These are phyloP conservation scores for Lichenostomus cassidix DNA, from an alignment of 2,113 vertebrate genomes.

Conservation along the genomic window DNA sequence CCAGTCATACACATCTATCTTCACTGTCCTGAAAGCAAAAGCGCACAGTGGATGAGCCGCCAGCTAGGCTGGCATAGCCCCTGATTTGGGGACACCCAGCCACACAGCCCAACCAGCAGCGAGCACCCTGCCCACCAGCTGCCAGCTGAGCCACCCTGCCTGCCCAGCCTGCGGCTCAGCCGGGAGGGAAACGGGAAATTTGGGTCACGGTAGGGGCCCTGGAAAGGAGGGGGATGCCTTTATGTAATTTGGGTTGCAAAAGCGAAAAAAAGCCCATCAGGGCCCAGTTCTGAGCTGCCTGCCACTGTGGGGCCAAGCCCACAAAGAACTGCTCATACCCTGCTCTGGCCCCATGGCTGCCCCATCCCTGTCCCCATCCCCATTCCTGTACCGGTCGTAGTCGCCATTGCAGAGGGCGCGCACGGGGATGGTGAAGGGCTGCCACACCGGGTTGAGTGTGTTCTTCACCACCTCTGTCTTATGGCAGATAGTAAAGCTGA, in stretches of 20 bases:
- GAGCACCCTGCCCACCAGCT: not conserved
- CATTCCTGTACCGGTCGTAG: constrained; percentile 84
- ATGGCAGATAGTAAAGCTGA: constrained; percentile 92
- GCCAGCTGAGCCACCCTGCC: not conserved
- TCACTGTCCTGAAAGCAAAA: constrained; percentile 85
- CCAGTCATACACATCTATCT: constrained; percentile 97
- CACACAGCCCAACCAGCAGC: accelerated
- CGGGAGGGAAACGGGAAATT: not conserved
- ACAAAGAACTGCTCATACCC: not conserved
- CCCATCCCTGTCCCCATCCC: not conserved
- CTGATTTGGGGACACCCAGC: not conserved
- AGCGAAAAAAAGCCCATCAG: not conserved
- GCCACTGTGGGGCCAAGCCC: accelerated
- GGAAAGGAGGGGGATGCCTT: constrained; percentile 19
- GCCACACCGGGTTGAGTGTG: constrained; percentile 95
- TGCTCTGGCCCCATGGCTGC: not conserved
- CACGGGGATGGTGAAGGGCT: constrained; percentile 95
- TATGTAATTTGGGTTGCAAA: constrained; percentile 19
- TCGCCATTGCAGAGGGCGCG: constrained; percentile 95
- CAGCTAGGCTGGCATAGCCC: not conserved
- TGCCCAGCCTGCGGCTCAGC: not conserved
- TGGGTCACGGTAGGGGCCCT: constrained; percentile 12
- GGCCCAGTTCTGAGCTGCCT: not conserved
- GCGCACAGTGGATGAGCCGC: not conserved
- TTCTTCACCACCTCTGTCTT: constrained; percentile 95